Evolutionary conservation across 92 coral and sea anemone species (phyloP).

Genomic region (Palythoa heliodiscus): DNA sequence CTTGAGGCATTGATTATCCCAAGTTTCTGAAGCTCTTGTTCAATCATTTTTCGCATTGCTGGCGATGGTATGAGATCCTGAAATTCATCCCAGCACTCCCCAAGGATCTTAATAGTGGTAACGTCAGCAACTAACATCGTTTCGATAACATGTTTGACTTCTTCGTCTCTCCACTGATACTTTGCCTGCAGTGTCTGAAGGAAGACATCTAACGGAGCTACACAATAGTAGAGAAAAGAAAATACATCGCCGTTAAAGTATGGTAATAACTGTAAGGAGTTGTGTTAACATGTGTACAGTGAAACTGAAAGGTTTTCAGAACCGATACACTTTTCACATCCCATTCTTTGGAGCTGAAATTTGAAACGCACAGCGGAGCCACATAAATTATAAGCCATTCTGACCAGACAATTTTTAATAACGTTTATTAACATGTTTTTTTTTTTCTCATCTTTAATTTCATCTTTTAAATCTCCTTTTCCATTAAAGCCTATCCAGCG

Average conservation of each 20-base stretch:
- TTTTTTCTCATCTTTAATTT: too few species aligned
- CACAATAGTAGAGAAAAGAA: neutral
- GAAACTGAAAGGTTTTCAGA: too few species aligned
- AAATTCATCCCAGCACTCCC: conserved; percentile 65
- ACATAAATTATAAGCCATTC: too few species aligned
- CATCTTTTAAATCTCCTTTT: too few species aligned
- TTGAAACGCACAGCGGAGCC: too few species aligned
- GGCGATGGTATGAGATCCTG: conserved; percentile 32
- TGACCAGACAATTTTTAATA: too few species aligned
- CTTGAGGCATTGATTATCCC: neutral
- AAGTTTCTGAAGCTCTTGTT: conserved; percentile 1
- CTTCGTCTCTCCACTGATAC: conserved; percentile 50
- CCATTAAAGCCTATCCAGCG: too few species aligned
- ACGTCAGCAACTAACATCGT: conserved; percentile 60
- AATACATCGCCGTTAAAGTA: neutral
- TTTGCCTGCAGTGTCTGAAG: conserved; percentile 49
- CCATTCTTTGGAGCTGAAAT: too few species aligned
- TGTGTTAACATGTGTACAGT: too few species aligned
- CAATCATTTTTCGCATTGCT: conserved; percentile 26
- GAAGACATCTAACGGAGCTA: conserved; percentile 55
- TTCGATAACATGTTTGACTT: conserved; percentile 21
- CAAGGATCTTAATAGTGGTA: conserved; percentile 61
- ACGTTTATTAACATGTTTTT: too few species aligned
- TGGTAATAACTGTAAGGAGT: too few species aligned
- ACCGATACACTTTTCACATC: too few species aligned